Evolutionary conservation across 2,888 invertebrate genomes (phyloP).

Genomic region (Diarsia rubi): DNA sequence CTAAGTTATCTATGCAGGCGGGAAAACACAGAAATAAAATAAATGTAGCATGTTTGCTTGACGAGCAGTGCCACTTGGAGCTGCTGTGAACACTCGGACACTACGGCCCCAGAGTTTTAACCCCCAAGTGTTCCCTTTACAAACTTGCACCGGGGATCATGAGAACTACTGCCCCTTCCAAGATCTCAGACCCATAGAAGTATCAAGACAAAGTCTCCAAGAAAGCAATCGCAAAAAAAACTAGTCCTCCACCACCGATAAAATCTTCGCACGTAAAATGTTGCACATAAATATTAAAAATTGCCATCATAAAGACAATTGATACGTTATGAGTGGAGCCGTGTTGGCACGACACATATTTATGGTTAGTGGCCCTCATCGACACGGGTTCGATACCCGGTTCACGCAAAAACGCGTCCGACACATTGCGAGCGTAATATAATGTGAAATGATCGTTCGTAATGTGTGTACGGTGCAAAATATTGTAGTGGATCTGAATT

Average conservation of each 20-base stretch:
- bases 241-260: conserved; percentile 63
- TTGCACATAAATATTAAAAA: conserved; percentile 85
- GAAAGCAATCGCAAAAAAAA: conserved; percentile 27
- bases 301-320: conserved; percentile 86
- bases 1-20: too few species aligned
- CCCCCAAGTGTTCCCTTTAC: too few species aligned
- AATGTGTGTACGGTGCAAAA: conserved; percentile 87
- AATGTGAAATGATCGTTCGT: conserved; percentile 86
- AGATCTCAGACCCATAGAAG: not conserved
- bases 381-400: conserved; percentile 82
- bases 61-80: too few species aligned
- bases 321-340: conserved; percentile 85
- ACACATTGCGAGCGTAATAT: conserved; percentile 81
- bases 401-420: conserved; percentile 76
- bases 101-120: too few species aligned
- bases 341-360: conserved; percentile 78
- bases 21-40: too few species aligned
- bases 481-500: conserved; percentile 74
- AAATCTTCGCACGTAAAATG: conserved; percentile 78
- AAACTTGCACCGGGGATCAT: too few species aligned
- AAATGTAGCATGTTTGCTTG: too few species aligned
- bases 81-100: too few species aligned
- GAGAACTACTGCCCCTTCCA: too few species aligned
- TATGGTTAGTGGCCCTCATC: conserved; percentile 81
- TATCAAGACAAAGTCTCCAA: not conserved